phyloP scores from a whole-genome alignment of 2,888 invertebrate species.

The Cryptophagus acutangulus region DNA sequence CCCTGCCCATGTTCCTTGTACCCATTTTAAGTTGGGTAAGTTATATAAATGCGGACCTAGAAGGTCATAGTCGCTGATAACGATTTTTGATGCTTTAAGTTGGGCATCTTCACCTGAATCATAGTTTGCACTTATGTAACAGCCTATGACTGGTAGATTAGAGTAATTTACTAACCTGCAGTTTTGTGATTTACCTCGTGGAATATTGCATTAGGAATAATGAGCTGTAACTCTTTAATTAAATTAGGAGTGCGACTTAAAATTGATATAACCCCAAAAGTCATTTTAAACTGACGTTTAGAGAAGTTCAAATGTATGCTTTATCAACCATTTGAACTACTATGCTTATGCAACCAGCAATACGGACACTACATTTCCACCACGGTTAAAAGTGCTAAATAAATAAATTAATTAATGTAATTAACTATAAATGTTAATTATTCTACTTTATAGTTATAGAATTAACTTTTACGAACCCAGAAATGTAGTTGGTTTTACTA shows the following conservation, averaged over 20 bases:
- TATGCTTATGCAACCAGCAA: no score
- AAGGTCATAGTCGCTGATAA: slow-evolving; percentile 46
- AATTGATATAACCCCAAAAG: slow-evolving; percentile 20
- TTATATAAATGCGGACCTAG: slow-evolving; percentile 42
- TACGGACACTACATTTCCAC: no score
- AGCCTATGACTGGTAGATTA: neutral
- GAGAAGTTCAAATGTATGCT: no score
- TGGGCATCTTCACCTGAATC: slow-evolving; percentile 21
- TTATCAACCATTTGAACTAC: no score
- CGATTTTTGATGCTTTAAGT: slow-evolving; percentile 41
- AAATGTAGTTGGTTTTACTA: no score
- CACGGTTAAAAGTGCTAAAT: no score
- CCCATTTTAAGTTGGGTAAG: slow-evolving; percentile 45
- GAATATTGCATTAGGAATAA: slow-evolving; percentile 16
- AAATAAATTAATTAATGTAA: no score
- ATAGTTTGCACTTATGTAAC: neutral
- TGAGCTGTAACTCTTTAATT: slow-evolving; percentile 14
- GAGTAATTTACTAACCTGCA: slow-evolving; percentile 14
- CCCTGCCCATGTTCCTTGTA: slow-evolving; percentile 51
- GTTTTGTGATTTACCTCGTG: slow-evolving; percentile 18
- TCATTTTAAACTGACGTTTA: no score
- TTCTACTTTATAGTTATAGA: no score
- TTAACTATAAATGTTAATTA: no score
- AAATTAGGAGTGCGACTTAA: slow-evolving; percentile 16
- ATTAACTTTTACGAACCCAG: no score